A percentile compares a stretch with the other conserved stretches of the same genome.
phyloP scores from a whole-genome alignment of 2,113 vertebrate genomes.

The Crypturellus undulatus region DNA sequence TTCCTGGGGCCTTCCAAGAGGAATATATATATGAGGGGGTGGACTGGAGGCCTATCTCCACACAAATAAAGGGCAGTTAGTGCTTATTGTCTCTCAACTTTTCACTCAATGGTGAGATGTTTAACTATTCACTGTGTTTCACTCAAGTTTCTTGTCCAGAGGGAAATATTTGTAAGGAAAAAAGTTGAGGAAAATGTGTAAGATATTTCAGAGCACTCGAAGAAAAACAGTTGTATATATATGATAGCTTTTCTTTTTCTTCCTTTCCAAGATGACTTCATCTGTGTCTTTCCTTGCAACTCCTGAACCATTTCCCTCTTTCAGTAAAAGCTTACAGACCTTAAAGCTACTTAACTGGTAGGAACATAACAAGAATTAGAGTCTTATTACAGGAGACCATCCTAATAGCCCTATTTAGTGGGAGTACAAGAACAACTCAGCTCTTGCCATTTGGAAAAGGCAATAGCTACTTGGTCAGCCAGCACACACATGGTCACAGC shows the following conservation, averaged over 20 bases:
- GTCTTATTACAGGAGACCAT: neutral
- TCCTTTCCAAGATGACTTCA: neutral
- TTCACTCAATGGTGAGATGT: neutral
- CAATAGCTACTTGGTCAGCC: neutral
- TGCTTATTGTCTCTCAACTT: neutral
- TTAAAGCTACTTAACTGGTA: neutral
- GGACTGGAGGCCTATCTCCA: neutral
- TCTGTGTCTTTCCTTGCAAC: neutral
- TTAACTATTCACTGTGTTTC: neutral
- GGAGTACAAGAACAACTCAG: neutral
- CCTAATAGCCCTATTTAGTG: neutral
- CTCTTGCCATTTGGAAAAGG: neutral
- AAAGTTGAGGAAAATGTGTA: neutral
- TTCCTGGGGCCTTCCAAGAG: neutral
- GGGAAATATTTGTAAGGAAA: neutral
- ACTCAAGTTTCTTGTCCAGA: neutral
- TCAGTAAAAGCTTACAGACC: neutral
- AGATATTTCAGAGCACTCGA: neutral
- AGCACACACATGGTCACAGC: neutral
- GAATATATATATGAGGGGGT: neutral
- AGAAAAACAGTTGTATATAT: neutral
- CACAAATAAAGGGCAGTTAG: neutral
- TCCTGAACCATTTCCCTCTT: too few species aligned
- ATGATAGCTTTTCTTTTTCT: too few species aligned
- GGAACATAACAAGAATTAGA: neutral